A percentile compares a stretch with the other conserved stretches of the same genome.
phyloP scores from a whole-genome alignment of 1,140 invertebrate genomes.

The Asobara japonica region DNA sequence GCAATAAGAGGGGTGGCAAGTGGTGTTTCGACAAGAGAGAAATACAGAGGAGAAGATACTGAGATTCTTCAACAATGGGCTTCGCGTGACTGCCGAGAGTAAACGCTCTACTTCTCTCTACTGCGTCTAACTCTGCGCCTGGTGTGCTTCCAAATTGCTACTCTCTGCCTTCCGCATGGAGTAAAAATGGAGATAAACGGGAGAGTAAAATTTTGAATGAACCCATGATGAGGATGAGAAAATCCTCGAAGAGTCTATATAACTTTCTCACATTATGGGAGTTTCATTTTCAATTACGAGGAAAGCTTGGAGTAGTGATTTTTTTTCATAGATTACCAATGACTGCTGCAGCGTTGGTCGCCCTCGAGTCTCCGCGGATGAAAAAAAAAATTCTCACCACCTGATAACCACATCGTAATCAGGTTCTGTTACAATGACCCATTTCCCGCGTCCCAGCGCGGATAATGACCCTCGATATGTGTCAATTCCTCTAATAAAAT shows the following conservation, averaged over 20 bases:
- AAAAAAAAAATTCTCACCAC: no score
- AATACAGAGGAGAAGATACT: not conserved
- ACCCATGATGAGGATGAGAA: no score
- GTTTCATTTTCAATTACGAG: no score
- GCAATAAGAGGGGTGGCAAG: slow-evolving; percentile 7
- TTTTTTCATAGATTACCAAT: no score
- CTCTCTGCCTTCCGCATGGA: slow-evolving; percentile 31
- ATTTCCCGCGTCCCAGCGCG: not conserved
- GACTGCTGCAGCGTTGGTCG: no score
- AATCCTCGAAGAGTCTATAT: no score
- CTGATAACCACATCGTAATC: no score
- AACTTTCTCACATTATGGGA: no score
- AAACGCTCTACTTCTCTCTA: slow-evolving; percentile 24
- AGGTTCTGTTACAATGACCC: no score
- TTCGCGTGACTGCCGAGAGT: slow-evolving; percentile 41
- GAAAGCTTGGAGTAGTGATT: no score
- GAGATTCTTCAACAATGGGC: slow-evolving; percentile 35
- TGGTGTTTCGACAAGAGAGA: slow-evolving; percentile 14
- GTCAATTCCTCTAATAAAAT: not conserved
- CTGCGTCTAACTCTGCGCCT: slow-evolving; percentile 14
- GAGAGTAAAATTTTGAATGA: not conserved
- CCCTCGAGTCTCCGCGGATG: no score
- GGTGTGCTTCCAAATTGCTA: slow-evolving; percentile 24
- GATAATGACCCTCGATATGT: not conserved
- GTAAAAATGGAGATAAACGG: not conserved